Evolutionary conservation across 2,797 vertebrate genomes (phyloP).

Genomic region (Danionella dracula): DNA sequence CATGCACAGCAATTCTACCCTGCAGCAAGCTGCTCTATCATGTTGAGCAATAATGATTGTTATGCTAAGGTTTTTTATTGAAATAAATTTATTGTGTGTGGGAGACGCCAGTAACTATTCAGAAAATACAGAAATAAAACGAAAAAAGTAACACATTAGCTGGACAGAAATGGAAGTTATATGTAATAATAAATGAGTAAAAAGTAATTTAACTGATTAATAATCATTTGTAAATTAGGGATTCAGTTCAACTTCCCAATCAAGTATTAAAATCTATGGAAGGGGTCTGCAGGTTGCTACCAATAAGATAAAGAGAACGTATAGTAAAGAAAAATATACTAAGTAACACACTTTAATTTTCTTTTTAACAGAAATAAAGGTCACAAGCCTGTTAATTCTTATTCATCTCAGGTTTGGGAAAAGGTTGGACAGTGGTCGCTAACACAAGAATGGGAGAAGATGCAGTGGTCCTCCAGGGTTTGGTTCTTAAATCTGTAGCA

Average conservation of each 20-base stretch:
- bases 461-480: too few relatives aligned
- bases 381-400: too few relatives aligned
- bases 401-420: too few relatives aligned
- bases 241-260: constrained; percentile 64
- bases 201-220: constrained; percentile 70
- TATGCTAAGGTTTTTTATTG: constrained; percentile 35
- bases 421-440: too few relatives aligned
- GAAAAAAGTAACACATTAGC: constrained; percentile 52
- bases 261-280: constrained; percentile 64
- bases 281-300: constrained; percentile 60
- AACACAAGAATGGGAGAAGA: too few relatives aligned
- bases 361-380: too few relatives aligned
- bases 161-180: constrained; percentile 61
- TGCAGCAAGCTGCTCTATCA: constrained; percentile 40
- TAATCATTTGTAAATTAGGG: constrained; percentile 71
- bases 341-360: too few relatives aligned
- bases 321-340: too few relatives aligned
- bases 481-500: too few relatives aligned
- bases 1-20: constrained; percentile 29
- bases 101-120: too few relatives aligned
- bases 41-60: constrained; percentile 43
- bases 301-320: too few relatives aligned
- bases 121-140: too few relatives aligned
- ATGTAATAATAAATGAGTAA: constrained; percentile 63
- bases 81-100: constrained; percentile 44